Evolutionary conservation across 2,888 invertebrate genomes (phyloP), one percentile per base, ranked within the genome.

Genomic region (Bruchidius siliquastri): DNA sequence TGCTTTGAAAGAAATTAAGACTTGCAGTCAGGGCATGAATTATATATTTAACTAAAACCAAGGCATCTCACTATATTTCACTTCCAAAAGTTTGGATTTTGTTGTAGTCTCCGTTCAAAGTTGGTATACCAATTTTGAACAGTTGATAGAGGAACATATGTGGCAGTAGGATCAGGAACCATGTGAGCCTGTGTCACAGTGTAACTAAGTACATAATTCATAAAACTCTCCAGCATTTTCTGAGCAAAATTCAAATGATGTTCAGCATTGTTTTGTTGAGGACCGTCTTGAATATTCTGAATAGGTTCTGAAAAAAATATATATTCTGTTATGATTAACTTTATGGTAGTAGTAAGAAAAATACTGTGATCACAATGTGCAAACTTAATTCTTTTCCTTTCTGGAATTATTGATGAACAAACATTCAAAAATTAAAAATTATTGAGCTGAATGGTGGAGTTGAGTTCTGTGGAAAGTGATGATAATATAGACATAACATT

Each of bases 41-140:
- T 49, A 18, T 49, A 4, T 49, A 49, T 49, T 49, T 13, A 49
- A 49, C 49, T 49, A 49, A 49, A 49, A 49, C 49, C 49, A 13
- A 4, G 49, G 6, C 49, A 30, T 30, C 8, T 3, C 3, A 30
- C 21, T 67, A 71, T 0, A 20, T 20, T 13, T 76, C 83, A 86
- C 77, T 92, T 96, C 98, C 98, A 98, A 86, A 98, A 98, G 84
- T 96, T 94, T 0, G 98, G 98, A 88, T 97, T 97, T 78, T 94
- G 93, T 79, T 93, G 91, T 77, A 98, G 88, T 80, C 96, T 89
- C 80, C 98, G 88, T 84, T 96, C 93, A 84, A 99, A 99, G 84
- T 94, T 98, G 77, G 93, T 92, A 84, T 95, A 99, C 99, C 99
- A 99, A 30, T 92, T 93, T 84, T 97, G 95, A 67, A 99, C 89